Conservation (phyloP, 2,888 invertebrate genomes). For the Loripinus fragilis region DNA sequence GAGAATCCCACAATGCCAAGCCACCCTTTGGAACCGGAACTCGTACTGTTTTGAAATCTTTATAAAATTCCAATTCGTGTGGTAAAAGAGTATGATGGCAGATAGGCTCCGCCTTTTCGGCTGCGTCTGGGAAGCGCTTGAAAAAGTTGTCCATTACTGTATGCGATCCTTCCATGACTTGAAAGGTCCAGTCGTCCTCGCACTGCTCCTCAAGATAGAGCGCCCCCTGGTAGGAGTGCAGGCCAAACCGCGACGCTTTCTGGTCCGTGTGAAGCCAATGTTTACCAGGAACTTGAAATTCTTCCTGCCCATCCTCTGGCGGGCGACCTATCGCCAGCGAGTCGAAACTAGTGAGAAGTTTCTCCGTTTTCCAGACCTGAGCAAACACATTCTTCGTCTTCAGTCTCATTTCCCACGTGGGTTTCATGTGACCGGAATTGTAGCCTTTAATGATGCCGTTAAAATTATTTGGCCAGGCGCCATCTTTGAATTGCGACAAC, state of each 20-base stretch:
- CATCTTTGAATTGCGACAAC: slow-evolving; percentile 47
- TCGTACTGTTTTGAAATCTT: slow-evolving; percentile 63
- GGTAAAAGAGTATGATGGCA: slow-evolving; percentile 59
- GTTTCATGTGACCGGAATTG: slow-evolving; percentile 66
- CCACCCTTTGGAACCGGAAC: slow-evolving; percentile 78
- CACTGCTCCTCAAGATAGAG: slow-evolving; percentile 71
- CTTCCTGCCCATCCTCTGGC: slow-evolving; percentile 62
- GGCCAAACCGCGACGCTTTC: slow-evolving; percentile 64
- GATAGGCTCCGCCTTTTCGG: slow-evolving; percentile 37
- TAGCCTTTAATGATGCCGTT: slow-evolving; percentile 54
- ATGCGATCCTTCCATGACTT: slow-evolving; percentile 69
- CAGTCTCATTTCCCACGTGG: slow-evolving; percentile 73
- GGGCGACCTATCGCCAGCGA: slow-evolving; percentile 70
- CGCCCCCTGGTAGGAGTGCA: slow-evolving; percentile 77
- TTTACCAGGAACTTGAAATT: slow-evolving; percentile 28
- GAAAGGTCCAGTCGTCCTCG: slow-evolving; percentile 68
- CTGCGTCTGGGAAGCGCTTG: slow-evolving; percentile 48
- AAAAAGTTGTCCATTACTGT: slow-evolving; percentile 61
- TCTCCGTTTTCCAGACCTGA: slow-evolving; percentile 71
- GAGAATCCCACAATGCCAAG: slow-evolving; percentile 78
- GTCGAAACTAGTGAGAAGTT: slow-evolving; percentile 71
- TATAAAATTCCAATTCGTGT: slow-evolving; percentile 64
- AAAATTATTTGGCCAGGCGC: slow-evolving; percentile 57
- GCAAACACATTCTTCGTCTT: slow-evolving; percentile 68
- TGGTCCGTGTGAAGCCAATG: slow-evolving; percentile 76